Conservation (phyloP, 2,113 vertebrate species). For the Boleophthalmus pectinirostris region DNA sequence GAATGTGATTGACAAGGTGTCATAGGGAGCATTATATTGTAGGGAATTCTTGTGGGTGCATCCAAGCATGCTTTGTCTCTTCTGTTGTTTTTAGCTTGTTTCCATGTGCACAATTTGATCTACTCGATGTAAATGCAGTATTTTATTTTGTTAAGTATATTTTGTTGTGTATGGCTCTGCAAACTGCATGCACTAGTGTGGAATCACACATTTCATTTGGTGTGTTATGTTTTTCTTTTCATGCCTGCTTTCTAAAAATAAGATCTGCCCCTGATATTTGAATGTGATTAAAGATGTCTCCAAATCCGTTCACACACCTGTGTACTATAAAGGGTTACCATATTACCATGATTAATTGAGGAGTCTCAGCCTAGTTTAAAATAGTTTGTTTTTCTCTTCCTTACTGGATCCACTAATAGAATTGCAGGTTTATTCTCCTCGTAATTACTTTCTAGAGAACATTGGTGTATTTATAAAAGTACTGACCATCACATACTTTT, state of each 20-base stretch:
- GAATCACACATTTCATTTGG: constrained; percentile 1
- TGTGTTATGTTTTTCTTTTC: constrained; percentile 31
- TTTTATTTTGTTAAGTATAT: constrained; percentile 17
- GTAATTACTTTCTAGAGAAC: not conserved
- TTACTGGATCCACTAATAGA: not conserved
- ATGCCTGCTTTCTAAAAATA: constrained; percentile 26
- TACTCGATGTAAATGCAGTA: constrained; percentile 13
- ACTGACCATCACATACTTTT: constrained; percentile 56
- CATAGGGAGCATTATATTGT: constrained; percentile 12
- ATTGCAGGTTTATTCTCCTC: not conserved
- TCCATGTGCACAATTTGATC: not conserved
- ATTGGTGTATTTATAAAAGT: constrained; percentile 55
- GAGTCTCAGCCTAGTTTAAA: not conserved
- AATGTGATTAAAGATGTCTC: constrained; percentile 9
- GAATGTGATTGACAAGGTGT: constrained; percentile 12
- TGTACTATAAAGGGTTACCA: not conserved
- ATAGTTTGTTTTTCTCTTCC: not conserved
- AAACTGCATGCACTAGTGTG: constrained; percentile 19
- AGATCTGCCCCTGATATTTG: constrained; percentile 5
- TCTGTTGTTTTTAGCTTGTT: not conserved
- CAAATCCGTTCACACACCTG: constrained; percentile 1
- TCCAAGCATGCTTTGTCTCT: constrained; percentile 17
- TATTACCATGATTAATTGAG: not conserved
- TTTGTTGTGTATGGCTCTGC: not conserved
- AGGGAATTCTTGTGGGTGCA: constrained; percentile 9